Conservation (phyloP, 2,888 invertebrate genomes). For the Apeira syringaria region DNA sequence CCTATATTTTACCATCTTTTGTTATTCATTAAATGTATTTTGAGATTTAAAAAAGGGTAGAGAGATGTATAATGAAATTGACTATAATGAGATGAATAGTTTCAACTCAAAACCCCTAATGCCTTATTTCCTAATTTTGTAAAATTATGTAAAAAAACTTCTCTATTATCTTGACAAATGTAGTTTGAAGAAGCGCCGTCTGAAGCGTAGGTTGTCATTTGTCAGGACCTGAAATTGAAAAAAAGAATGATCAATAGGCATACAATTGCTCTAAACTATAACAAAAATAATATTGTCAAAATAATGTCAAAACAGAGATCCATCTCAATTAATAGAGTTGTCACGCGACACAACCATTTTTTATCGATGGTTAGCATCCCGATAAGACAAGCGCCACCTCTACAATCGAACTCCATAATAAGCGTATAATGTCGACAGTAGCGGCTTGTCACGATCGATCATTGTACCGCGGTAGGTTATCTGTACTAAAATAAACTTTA, state of each 20-base stretch:
- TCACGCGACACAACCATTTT: slow-evolving; percentile 45
- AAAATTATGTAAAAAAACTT: too few species aligned
- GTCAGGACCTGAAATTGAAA: slow-evolving; percentile 36
- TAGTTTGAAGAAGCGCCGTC: too few species aligned
- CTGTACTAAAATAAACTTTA: slow-evolving; percentile 59
- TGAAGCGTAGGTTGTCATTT: too few species aligned
- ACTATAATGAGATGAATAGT: too few species aligned
- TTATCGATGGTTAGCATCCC: slow-evolving; percentile 59
- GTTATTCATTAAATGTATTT: too few species aligned
- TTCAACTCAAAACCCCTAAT: too few species aligned
- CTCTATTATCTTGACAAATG: too few species aligned
- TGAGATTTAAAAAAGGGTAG: too few species aligned
- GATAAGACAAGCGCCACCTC: slow-evolving; percentile 36
- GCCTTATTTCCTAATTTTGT: too few species aligned
- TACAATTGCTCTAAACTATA: background rate
- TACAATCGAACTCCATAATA: slow-evolving; percentile 51
- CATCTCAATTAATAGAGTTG: slow-evolving; percentile 64
- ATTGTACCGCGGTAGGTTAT: slow-evolving; percentile 56
- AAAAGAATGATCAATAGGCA: slow-evolving; percentile 4
- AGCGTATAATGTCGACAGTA: slow-evolving; percentile 54
- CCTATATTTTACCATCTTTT: too few species aligned
- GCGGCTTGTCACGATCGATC: slow-evolving; percentile 68
- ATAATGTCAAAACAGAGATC: slow-evolving; percentile 34
- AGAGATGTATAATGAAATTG: too few species aligned
- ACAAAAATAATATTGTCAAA: background rate